phyloP scores from a whole-genome alignment of 2,797 vertebrate species.

The Danionella dracula region DNA sequence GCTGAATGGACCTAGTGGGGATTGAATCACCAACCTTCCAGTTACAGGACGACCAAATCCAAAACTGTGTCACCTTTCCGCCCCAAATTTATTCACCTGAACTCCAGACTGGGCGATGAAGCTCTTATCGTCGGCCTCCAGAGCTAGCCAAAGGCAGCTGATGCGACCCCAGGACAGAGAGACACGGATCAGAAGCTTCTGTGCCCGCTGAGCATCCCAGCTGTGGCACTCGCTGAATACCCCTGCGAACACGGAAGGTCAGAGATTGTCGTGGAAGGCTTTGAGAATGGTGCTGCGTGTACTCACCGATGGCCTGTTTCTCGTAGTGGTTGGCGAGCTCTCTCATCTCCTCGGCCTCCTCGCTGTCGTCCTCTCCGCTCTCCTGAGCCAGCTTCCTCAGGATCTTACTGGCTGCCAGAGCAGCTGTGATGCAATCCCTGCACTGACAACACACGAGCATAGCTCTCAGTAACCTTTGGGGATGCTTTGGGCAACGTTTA shows the following conservation, averaged over 20 bases:
- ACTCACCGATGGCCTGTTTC: constrained; percentile 79
- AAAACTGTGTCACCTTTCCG: no score
- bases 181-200: constrained; percentile 80
- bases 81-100: constrained; percentile 54
- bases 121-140: constrained; percentile 84
- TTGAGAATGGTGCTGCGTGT: background rate
- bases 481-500: no score
- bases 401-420: constrained; percentile 88
- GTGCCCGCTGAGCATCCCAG: constrained; percentile 75
- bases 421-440: constrained; percentile 78
- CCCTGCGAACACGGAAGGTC: constrained; percentile 58
- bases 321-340: constrained; percentile 78
- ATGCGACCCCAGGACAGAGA: constrained; percentile 85
- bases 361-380: constrained; percentile 72
- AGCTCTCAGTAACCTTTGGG: no score
- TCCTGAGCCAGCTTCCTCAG: constrained; percentile 83
- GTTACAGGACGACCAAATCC: no score
- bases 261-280: background rate
- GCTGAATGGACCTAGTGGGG: no score
- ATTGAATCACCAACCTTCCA: no score
- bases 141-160: constrained; percentile 82
- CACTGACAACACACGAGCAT: constrained; percentile 66
- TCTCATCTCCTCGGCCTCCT: constrained; percentile 75
- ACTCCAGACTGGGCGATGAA: constrained; percentile 88
- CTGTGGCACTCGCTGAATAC: constrained; percentile 86